Evolutionary conservation across 23 tunicate genomes (phyloP).

Genomic region (Halocynthia roretzi): DNA sequence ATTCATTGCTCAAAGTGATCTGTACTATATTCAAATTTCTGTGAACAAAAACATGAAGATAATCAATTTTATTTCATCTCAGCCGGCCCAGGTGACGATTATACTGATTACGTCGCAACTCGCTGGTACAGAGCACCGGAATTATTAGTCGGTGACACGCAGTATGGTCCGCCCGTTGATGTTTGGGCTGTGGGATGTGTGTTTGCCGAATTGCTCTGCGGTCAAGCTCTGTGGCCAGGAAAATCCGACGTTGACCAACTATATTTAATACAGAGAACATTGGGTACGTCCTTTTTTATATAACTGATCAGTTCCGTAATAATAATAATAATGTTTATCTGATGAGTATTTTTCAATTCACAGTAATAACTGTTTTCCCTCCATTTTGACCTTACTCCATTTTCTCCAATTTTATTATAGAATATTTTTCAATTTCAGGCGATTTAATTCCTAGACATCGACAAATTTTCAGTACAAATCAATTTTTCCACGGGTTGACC

Average conservation of each 20-base stretch:
- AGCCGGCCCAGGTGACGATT: constrained; percentile 99
- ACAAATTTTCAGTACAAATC: constrained; percentile 85
- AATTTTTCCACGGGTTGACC: constrained; percentile 85
- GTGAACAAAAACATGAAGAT: too few species aligned
- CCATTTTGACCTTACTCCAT: neutral
- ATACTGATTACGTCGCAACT: constrained; percentile 98
- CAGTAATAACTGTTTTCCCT: neutral
- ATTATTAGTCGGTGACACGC: constrained; percentile 92
- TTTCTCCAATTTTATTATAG: neutral
- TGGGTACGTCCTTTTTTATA: constrained; percentile 40
- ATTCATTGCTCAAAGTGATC: too few species aligned
- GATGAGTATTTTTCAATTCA: neutral
- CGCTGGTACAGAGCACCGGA: constrained; percentile 99
- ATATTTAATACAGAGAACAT: constrained; percentile 87
- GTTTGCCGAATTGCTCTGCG: constrained; percentile 88
- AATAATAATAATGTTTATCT: neutral
- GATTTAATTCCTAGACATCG: constrained; percentile 89
- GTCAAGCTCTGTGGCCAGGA: constrained; percentile 98
- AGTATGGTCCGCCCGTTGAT: constrained; percentile 99
- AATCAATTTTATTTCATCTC: neutral
- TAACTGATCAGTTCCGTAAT: neutral
- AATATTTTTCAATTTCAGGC: constrained; percentile 33
- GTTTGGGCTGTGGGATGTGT: constrained; percentile 99
- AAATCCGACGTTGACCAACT: constrained; percentile 96
- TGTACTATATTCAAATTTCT: too few species aligned